Evolutionary conservation across 2,888 invertebrate genomes (phyloP), one percentile per base, ranked within the genome.

Genomic region (Cordilura impudica): DNA sequence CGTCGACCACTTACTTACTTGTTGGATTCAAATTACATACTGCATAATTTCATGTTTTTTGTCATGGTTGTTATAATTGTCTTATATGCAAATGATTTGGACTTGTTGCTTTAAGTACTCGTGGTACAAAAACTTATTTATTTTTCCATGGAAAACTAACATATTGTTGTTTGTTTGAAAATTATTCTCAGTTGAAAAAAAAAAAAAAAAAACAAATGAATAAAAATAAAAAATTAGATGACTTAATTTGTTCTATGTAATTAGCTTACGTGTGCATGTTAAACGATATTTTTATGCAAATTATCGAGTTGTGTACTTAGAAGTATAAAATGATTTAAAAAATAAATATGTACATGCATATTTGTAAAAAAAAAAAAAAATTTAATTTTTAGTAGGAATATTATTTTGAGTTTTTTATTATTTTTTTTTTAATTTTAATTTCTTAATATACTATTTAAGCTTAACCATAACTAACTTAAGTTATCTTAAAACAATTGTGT

Each of bases 41-140:
- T 8, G 12, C 47, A 69, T 39, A 14, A 49, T 53, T 63, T 51
- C 29, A 63, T 43, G 51, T 45, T 69, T n/a, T 65, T 73, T 78
- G 63, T 43, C 61, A 63, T 39, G 43, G 16, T 8, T 35, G 43
- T 51, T 54, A 63, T 69, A 72, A 77, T 72, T 78, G 67, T 29
- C 51, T 73, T 60, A n/a, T 49, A 78, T 78, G 77, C 61, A 72
- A 78, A 72, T 78, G 49, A 58, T 26, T 29, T n/a, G 0, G 35
- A n/a, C 35, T 39, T 39, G 35, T 12, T 39, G 35, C 35, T 39
- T n/a, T 39, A 4, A 31, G 31, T 31, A 31, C n/a, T 26, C 14
- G 29, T 14, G n/a, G 19, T 12, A 6, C 56, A 56, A 7, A 7
- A 14, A 29, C 26, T 29, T 31, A 47, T 47, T 43, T 31, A 16